A percentile compares a stretch with the other conserved stretches of the same genome.
Conservation (phyloP, 2,797 vertebrate species). For the Percopsis omiscomaycus region DNA sequence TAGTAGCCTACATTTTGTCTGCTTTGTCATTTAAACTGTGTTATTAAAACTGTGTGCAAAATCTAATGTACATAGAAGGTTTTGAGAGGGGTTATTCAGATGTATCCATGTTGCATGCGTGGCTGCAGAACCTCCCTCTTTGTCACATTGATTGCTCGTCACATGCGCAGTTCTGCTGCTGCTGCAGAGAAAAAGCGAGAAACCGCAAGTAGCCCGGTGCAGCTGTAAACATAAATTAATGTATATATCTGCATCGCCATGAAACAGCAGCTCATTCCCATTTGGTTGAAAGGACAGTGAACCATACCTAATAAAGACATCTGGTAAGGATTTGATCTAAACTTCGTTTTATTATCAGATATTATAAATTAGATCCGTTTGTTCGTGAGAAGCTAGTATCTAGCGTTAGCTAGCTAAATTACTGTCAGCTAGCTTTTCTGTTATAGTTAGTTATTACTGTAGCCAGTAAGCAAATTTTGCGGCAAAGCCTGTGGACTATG, state of each 20-base stretch:
- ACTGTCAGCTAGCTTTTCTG: slow-evolving; percentile 13
- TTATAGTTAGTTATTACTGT: slow-evolving; percentile 11
- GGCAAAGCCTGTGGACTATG: background rate
- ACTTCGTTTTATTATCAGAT: background rate
- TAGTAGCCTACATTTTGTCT: background rate
- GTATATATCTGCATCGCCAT: background rate
- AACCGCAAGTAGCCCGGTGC: slow-evolving; percentile 32
- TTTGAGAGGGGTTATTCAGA: slow-evolving; percentile 21
- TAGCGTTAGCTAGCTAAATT: background rate
- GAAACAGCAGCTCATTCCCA: too few species aligned
- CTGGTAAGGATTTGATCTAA: slow-evolving; percentile 34
- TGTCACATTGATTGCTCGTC: background rate
- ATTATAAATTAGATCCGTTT: background rate
- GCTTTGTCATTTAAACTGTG: slow-evolving; percentile 7
- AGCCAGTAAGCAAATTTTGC: slow-evolving; percentile 22
- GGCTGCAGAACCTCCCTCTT: slow-evolving; percentile 40
- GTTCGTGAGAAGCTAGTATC: slow-evolving; percentile 6
- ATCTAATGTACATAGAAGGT: background rate
- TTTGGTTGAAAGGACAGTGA: too few species aligned
- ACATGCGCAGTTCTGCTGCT: slow-evolving; percentile 59
- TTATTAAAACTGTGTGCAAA: background rate
- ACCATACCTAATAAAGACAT: background rate
- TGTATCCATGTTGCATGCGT: slow-evolving; percentile 12
- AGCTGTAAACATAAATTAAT: slow-evolving; percentile 25
- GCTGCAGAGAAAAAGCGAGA: slow-evolving; percentile 18